Conservation (phyloP, 2,888 invertebrate species). For the Caenorhabditis imperialis region DNA sequence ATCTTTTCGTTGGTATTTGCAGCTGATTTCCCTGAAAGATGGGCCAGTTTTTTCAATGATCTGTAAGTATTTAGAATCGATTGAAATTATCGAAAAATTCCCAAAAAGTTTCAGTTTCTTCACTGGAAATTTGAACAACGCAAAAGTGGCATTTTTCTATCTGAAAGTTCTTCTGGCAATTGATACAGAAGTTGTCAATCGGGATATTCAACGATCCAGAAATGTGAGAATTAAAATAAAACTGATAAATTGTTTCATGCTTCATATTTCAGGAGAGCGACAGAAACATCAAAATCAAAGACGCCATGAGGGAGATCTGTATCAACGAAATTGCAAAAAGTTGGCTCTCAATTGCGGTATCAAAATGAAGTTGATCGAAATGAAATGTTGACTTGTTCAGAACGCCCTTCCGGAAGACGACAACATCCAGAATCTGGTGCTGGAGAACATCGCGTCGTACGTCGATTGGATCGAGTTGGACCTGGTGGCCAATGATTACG, state of each 20-base stretch:
- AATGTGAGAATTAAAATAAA: conserved; percentile 68
- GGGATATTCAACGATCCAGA: conserved; percentile 79
- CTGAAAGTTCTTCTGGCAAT: conserved; percentile 81
- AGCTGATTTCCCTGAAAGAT: conserved; percentile 81
- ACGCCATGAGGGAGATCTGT: conserved; percentile 81
- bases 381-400: conserved; percentile 8
- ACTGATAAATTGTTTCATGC: not conserved
- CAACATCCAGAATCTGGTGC: conserved; percentile 77
- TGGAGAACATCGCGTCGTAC: conserved; percentile 81
- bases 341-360: conserved; percentile 82
- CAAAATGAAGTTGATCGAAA: too few relatives aligned
- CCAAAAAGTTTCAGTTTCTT: conserved; percentile 52
- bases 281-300: conserved; percentile 81
- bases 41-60: conserved; percentile 81
- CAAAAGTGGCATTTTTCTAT: conserved; percentile 80
- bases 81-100: not conserved
- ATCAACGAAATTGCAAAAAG: conserved; percentile 81
- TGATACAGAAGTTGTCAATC: conserved; percentile 81
- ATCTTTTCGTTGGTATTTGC: conserved; percentile 81
- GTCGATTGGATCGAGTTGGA: conserved; percentile 82
- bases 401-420: conserved; percentile 37
- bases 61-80: conserved; percentile 41
- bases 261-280: conserved; percentile 79
- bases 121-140: conserved; percentile 32
- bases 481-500: conserved; percentile 82